Conservation (phyloP, 2,888 invertebrate species). For the Clitarchus hookeri region DNA sequence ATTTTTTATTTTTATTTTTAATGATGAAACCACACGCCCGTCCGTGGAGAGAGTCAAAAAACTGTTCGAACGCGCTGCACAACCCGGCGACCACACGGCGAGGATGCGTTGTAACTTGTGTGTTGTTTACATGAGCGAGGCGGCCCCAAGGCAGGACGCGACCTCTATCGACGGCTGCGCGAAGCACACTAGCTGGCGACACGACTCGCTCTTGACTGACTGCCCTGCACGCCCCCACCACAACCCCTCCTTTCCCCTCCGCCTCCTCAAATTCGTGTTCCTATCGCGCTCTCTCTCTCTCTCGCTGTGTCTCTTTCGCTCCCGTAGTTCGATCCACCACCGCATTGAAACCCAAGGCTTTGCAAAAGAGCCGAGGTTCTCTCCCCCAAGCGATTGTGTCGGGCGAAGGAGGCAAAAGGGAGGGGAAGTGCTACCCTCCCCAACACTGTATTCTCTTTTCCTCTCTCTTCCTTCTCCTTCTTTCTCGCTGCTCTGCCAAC, state of each 20-base stretch:
- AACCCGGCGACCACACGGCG: too few species aligned
- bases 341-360: slow-evolving; percentile 27
- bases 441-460: too few species aligned
- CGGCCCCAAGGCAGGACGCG: not conserved
- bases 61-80: too few species aligned
- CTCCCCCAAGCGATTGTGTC: not conserved
- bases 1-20: too few species aligned
- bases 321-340: slow-evolving; percentile 23
- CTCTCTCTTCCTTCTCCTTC: not conserved
- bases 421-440: not conserved
- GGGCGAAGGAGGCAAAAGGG: not conserved
- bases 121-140: not conserved
- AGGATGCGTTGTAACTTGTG: not conserved
- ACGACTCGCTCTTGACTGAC: not conserved
- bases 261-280: not conserved
- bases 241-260: not conserved
- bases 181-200: not conserved
- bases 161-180: not conserved
- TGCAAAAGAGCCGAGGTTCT: slow-evolving; percentile 26
- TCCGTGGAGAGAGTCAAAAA: not conserved
- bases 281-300: not conserved
- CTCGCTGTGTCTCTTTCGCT: not conserved
- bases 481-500: not conserved
- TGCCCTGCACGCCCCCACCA: not conserved
- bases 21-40: not conserved